Base-by-base conservation (phyloP, 2,888 invertebrate genomes). In the Caenorhabditis sp. region DNA sequence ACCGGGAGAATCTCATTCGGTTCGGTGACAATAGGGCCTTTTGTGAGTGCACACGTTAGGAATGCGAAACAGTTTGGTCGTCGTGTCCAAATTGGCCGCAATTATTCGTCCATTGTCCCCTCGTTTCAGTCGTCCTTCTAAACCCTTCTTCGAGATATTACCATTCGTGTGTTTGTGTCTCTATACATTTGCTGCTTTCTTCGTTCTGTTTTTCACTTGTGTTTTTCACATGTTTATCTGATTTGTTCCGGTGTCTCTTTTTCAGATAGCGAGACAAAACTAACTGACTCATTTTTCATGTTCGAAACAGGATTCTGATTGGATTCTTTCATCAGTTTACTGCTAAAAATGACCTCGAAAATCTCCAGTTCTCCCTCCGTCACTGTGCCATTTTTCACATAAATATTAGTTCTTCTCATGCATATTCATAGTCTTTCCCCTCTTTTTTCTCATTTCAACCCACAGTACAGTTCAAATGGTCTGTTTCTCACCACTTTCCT, bases 391-490 rank as follows among this genome's bases (percentile, higher is more conserved):
- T 27, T 48, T 48, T 48, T 48, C 26, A 27, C 48, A 13, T 13
- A 37, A 53, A 37, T 15, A n/a, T n/a, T n/a, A n/a, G n/a, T n/a
- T n/a, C n/a, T n/a, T 17, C 20, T 32, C 22, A 41, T 63, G 63
- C 30, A 63, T 63, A 63, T 63, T 63, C 63, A 63, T 43, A 52
- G 52, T 30, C 9, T 45, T 24, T 45, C 24, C n/a, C n/a, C n/a
- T 45, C 24, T 48, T 48, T 48, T 48, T 41, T n/a, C 1, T 11
- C 9, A 26, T 22, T 45, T 45, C 17, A 8, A 55, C 46, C 43
- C 65, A 65, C 30, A 55, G 55, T 39, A 55, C 65, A 65, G 65
- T 65, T 65, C 63, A 45, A 27, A 45, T 39, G 1, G 27, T 46
- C 7, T 48, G 26, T 27, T 22, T 22, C 22, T 22, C 24, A 24